Evolutionary conservation across 2,888 invertebrate species (phyloP).

Genomic region (Tenthredo notha): DNA sequence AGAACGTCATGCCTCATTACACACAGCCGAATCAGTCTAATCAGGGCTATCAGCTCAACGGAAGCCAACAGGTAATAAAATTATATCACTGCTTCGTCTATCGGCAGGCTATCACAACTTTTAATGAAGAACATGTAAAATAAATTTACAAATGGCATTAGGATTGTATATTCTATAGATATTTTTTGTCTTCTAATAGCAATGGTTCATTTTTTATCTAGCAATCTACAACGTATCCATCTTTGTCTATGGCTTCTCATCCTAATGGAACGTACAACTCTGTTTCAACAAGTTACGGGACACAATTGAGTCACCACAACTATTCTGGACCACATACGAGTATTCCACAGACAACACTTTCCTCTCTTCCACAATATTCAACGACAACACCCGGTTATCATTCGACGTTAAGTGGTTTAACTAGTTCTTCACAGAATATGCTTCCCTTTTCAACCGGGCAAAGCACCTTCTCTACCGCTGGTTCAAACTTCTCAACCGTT

Average conservation of each 20-base stretch:
- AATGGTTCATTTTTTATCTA: conserved; percentile 39
- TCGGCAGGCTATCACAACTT: conserved; percentile 13
- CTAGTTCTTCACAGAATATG: conserved; percentile 74
- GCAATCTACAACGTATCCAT: conserved; percentile 74
- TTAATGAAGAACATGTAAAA: conserved; percentile 4
- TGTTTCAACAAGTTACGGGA: conserved; percentile 69
- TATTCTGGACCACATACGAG: conserved; percentile 72
- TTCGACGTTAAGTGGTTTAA: conserved; percentile 71
- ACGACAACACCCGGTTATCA: conserved; percentile 72
- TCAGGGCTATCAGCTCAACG: conserved; percentile 74
- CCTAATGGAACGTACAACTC: conserved; percentile 74
- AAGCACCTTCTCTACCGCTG: conserved; percentile 73
- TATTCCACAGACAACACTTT: conserved; percentile 71
- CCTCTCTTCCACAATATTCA: conserved; percentile 73
- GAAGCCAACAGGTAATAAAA: conserved; percentile 72
- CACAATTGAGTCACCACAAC: conserved; percentile 72
- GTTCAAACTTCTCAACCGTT: conserved; percentile 74
- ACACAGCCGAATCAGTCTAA: conserved; percentile 71
- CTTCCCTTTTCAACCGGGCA: conserved; percentile 75
- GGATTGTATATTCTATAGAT: conserved; percentile 7
- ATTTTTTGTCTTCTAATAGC: conserved; percentile 23
- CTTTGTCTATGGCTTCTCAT: conserved; percentile 73
- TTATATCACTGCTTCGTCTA: background rate
- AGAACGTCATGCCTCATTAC: conserved; percentile 74
- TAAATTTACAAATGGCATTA: background rate